Evolutionary conservation across 2,888 invertebrate genomes (phyloP), one percentile per base, ranked within the genome.

Genomic region (Ormyrus thymus): DNA sequence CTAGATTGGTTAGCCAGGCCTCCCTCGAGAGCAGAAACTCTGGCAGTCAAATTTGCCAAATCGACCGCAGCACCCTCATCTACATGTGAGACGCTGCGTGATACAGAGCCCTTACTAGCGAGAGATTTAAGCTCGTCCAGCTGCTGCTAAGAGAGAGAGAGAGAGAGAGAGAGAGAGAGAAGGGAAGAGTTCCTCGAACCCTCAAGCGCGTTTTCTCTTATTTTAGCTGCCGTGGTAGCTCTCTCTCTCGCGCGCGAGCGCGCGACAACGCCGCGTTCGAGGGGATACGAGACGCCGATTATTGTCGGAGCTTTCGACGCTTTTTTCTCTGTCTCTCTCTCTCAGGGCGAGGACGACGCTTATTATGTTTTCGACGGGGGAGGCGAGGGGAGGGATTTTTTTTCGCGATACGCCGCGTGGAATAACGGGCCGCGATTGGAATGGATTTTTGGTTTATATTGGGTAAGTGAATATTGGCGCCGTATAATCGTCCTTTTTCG

Each of bases 181-280:
- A 43, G 59, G 46, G 45, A 15, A 48, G 78, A 45, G 68, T 78
- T 78, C 77, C 53, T 68, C 72, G 77, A 78, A 78, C 72, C 61
- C 61, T 66, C 65, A 56, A 62, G 50, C 68, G 64, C 15, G 46
- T 78, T 71, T 77, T 61, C 68, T 73, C 72, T 73, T 66, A 68
- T 73, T 78, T 72, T 78, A 73, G 55, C 62, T 15, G 56, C 58
- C 59, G 45, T 3, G 0, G n/a, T 48, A 64, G 48, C 53, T 51
- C 66, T 55, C 46, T 55, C 11, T 29, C 29, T 29, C 29, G 0
- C 7, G 46, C 4, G n/a, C 13, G 46, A 2, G 7, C n/a, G 55
- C 50, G 13, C 15, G 13, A 11, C 1, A 29, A 29, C 48, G 50
- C 50, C 8, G 7, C 58, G 48, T 9, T 6, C 50, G 13, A 68